Percentiles rank a stretch among this genome's conserved stretches.
Conservation (phyloP, 2,888 invertebrate genomes). For the Alentia gelatinosa region DNA sequence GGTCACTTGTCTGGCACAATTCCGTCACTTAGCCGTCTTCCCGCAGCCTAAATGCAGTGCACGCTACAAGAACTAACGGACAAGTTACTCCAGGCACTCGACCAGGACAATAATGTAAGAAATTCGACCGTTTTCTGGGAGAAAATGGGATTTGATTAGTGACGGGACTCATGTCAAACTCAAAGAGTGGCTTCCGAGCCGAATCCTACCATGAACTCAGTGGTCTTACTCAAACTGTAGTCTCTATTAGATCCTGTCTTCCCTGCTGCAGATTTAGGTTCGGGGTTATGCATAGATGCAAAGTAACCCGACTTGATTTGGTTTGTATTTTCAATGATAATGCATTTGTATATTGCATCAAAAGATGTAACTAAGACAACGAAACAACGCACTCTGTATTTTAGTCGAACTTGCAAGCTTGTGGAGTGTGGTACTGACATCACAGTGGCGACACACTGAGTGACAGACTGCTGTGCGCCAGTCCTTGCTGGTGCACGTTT, state of each 20-base stretch:
- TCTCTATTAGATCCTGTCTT: not conserved
- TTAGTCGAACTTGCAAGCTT: not conserved
- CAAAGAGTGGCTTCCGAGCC: constrained; percentile 6
- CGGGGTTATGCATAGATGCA: too few relatives aligned
- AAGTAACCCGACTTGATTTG: too few relatives aligned
- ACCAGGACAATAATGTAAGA: constrained; percentile 99
- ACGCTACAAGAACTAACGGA: constrained; percentile 90
- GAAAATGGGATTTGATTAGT: constrained; percentile 54
- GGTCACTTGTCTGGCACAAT: constrained; percentile 81
- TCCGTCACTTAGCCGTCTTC: constrained; percentile 82
- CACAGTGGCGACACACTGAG: not conserved
- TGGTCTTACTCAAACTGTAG: not conserved
- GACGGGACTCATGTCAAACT: not conserved
- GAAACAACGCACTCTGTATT: not conserved
- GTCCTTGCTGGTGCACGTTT: too few relatives aligned
- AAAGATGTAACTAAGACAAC: not conserved
- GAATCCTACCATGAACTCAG: not conserved
- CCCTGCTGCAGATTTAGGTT: too few relatives aligned
- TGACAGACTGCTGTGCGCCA: too few relatives aligned
- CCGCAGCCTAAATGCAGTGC: constrained; percentile 82
- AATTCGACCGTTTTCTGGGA: constrained; percentile 62
- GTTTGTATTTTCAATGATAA: too few relatives aligned
- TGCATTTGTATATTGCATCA: not conserved
- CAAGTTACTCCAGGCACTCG: constrained; percentile 97
- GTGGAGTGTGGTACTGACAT: not conserved